Conservation (phyloP, 37 sponge, comb jelly and placozoan genomes). For the Mnemiopsis leidyi region DNA sequence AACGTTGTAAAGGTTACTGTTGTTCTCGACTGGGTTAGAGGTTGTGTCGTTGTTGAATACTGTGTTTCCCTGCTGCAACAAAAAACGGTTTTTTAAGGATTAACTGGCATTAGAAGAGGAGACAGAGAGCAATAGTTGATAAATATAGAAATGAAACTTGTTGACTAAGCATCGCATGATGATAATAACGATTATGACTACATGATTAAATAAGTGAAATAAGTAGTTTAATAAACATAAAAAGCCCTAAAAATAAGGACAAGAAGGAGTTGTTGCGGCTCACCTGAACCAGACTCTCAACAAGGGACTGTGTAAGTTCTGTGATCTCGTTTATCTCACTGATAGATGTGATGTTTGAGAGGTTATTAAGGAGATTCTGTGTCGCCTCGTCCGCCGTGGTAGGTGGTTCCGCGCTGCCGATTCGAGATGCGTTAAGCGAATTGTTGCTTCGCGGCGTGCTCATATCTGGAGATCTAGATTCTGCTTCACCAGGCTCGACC, state of each 20-base stretch:
- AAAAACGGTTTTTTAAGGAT: too few species aligned
- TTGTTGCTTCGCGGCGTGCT: background rate
- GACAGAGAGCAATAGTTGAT: too few species aligned
- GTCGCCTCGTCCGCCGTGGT: background rate
- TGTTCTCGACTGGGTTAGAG: background rate
- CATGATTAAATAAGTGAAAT: too few species aligned
- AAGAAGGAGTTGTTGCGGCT: too few species aligned
- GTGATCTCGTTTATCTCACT: slow-evolving; percentile 24
- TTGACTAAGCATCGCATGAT: too few species aligned
- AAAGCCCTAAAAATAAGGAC: too few species aligned
- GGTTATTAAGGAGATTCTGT: slow-evolving; percentile 14
- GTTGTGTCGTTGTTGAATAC: background rate
- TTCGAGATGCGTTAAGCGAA: background rate
- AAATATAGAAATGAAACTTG: too few species aligned
- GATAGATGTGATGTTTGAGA: slow-evolving; percentile 1
- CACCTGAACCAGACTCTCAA: slow-evolving; percentile 51
- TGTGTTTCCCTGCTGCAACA: background rate
- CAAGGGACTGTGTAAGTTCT: slow-evolving; percentile 26
- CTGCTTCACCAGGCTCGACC: background rate
- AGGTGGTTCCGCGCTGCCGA: background rate
- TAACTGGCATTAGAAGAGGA: too few species aligned
- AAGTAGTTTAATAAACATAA: too few species aligned
- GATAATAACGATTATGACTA: too few species aligned
- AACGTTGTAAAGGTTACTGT: background rate
- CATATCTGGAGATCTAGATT: background rate